Evolutionary conservation across 1,140 invertebrate genomes (phyloP), one percentile per base, ranked within the genome.

Genomic region (Hypsibius dujardini): DNA sequence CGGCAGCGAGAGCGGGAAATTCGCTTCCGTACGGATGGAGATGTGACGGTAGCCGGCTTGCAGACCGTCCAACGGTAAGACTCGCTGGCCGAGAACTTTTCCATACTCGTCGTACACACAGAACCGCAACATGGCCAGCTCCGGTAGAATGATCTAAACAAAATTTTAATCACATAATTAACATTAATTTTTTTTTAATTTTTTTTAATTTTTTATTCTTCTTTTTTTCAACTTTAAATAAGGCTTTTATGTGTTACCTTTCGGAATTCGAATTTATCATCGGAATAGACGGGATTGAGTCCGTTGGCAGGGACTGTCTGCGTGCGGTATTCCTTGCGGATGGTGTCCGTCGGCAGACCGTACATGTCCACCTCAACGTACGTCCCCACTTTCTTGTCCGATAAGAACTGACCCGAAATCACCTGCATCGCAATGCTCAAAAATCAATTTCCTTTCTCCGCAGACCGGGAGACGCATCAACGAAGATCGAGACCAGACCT

Each of bases 351-450:
- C 1, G 96, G 94, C 74, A 98, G 82, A 69, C 95, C 95, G 81
- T 98, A 98, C 96, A 98, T 98, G 80, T 99, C 95, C 46, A 99
- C 95, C 81, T 99, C 95, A 7, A 99, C 96, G 80, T 98, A 99
- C 1, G 96, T 98, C 3, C 95, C 94, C 60, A 87, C 90, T 81
- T 98, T 98, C 80, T 96, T 96, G 79, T 99, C 96, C 0, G 94
- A 98, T 75, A 99, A 86, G 82, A 99, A 99, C 82, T 99, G 96
- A 0, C 96, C 96, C 62, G 95, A 95, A 77, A 99, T 98, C 1
- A 96, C 91, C 89, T 92, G 7, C 50, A 56, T 12, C n/a, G n/a
- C 7, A 56, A 28, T 28, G 28, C 28, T 28, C 28, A 28, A 28
- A 28, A 28, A 28, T 28, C 28, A 28, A 28, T 28, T 28, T 28